A percentile compares a stretch with the other conserved stretches of the same genome.
phyloP scores from a whole-genome alignment of 2,888 invertebrate species.

The Myopa tessellatipennis region DNA sequence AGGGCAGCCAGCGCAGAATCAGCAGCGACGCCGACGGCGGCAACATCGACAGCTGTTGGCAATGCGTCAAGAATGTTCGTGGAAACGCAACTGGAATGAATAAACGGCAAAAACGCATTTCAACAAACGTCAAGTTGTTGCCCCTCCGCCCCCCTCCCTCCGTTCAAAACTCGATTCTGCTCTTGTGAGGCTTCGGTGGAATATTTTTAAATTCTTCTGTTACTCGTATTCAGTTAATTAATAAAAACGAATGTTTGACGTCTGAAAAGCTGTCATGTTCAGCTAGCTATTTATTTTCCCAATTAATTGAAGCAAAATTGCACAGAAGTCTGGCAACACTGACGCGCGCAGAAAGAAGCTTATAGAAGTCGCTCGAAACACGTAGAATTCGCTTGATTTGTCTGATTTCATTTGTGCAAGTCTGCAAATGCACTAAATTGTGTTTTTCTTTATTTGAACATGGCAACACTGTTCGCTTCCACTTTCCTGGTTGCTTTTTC shows the following conservation, averaged over 20 bases:
- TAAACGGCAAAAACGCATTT: constrained; percentile 34
- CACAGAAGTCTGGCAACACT: background rate
- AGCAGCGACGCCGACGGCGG: constrained; percentile 4
- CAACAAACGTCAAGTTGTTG: background rate
- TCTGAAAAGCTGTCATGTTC: constrained; percentile 25
- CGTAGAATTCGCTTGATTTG: background rate
- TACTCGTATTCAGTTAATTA: constrained; percentile 10
- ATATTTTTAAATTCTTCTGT: background rate
- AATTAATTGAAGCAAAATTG: background rate
- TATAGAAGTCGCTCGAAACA: background rate
- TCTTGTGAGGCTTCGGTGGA: background rate
- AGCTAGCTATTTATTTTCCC: background rate
- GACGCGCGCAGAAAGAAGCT: background rate
- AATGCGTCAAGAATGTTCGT: constrained; percentile 57
- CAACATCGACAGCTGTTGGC: constrained; percentile 56
- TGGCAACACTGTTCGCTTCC: background rate
- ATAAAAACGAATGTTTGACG: constrained; percentile 5
- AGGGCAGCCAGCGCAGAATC: background rate
- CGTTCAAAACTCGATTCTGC: background rate
- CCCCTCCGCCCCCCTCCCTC: background rate
- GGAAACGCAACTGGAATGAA: constrained; percentile 3
- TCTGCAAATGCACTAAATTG: background rate
- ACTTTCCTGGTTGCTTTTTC: background rate
- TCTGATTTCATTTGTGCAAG: background rate
- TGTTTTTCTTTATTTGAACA: background rate